Conservation (phyloP, 2,113 vertebrate species). For the Centropus bengalensis region DNA sequence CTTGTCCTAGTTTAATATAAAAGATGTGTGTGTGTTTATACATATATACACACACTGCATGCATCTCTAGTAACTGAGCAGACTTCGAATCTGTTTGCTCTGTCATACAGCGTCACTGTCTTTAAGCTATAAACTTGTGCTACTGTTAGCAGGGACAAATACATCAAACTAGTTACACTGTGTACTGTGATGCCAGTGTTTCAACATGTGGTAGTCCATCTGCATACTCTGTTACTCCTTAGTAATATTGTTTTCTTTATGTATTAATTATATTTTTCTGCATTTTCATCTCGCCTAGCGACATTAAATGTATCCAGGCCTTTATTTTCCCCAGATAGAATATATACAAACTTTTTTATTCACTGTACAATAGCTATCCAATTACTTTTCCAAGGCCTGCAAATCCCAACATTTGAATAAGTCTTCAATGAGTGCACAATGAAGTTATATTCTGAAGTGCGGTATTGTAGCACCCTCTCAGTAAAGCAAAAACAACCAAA, state of each 20-base stretch:
- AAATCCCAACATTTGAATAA: background rate
- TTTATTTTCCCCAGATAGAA: background rate
- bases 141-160: background rate
- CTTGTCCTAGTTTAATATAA: background rate
- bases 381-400: background rate
- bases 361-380: background rate
- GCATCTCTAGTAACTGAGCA: background rate
- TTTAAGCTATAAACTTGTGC: background rate
- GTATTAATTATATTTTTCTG: background rate
- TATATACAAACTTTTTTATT: background rate
- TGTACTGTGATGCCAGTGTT: background rate
- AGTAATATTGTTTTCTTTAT: background rate
- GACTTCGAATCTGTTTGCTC: background rate
- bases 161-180: background rate
- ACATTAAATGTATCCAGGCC: background rate
- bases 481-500: background rate
- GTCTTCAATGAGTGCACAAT: rapidly evolving
- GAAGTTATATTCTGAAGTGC: background rate
- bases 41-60: rapidly evolving
- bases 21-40: background rate
- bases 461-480: background rate
- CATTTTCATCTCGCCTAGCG: background rate
- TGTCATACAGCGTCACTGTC: background rate
- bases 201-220: background rate
- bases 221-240: background rate